These are phyloP conservation scores for Polydrusus pterygomalis DNA, from an alignment of 2,888 invertebrate species.

Conservation along the genomic window DNA sequence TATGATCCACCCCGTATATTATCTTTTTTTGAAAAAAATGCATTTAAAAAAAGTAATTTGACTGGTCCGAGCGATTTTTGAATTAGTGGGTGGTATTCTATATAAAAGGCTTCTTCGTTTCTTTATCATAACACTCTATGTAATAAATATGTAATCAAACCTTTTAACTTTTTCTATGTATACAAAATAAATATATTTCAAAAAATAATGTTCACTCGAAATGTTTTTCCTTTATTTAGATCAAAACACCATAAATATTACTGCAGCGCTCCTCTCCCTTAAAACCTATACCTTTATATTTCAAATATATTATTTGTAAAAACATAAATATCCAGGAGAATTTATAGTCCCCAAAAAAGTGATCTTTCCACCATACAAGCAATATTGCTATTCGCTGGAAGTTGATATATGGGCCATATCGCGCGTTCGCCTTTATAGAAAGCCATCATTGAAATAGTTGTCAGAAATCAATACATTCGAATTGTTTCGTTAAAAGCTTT, in stretches of 20 bases:
- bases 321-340: constrained; percentile 55
- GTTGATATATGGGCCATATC: constrained; percentile 63
- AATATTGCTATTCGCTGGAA: constrained; percentile 61
- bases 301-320: constrained; percentile 51
- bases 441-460: constrained; percentile 64
- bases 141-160: too few species aligned
- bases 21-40: too few species aligned
- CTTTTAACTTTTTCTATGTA: too few species aligned
- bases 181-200: neutral
- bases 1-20: too few species aligned
- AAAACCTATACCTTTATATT: constrained; percentile 25
- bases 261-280: neutral
- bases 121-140: too few species aligned
- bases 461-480: constrained; percentile 66
- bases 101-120: too few species aligned
- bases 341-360: constrained; percentile 56
- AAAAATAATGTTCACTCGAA: neutral
- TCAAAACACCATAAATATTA: constrained; percentile 13
- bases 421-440: constrained; percentile 60
- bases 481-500: constrained; percentile 62
- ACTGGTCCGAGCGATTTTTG: too few species aligned
- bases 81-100: too few species aligned
- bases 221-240: neutral
- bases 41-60: too few species aligned
- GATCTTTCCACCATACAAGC: constrained; percentile 58